A percentile compares a stretch with the other conserved stretches of the same genome.
These are phyloP conservation scores for Baccha elongata DNA, from an alignment of 2,888 invertebrate species.

Conservation along the genomic window DNA sequence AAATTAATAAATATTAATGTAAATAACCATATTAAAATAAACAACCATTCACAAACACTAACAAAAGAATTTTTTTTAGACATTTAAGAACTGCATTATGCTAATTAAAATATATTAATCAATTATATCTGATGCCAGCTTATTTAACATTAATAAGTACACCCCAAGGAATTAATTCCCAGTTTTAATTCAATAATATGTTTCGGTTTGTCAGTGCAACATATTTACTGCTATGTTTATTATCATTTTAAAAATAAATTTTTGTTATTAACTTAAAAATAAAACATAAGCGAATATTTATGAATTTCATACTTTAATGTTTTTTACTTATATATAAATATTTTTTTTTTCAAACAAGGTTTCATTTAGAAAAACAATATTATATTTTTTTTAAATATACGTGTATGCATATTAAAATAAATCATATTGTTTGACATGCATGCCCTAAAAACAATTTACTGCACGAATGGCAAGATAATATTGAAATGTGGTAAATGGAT, in stretches of 20 bases:
- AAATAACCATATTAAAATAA: background rate
- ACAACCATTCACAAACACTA: background rate
- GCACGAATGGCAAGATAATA: background rate
- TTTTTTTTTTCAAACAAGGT: too few species aligned
- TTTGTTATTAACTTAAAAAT: background rate
- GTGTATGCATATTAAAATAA: background rate
- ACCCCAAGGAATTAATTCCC: background rate
- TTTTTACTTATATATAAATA: background rate
- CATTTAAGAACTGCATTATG: background rate
- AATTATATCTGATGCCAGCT: background rate
- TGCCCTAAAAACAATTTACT: constrained; percentile 4
- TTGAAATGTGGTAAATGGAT: constrained; percentile 2
- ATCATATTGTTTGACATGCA: background rate
- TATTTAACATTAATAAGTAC: background rate
- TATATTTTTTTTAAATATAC: background rate
- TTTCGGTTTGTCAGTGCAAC: background rate
- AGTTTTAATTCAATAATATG: constrained; percentile 10
- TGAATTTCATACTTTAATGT: background rate
- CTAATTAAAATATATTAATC: constrained; percentile 15
- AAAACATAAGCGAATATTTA: constrained; percentile 3
- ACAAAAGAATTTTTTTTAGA: background rate
- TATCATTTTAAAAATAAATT: background rate
- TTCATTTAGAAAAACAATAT: background rate
- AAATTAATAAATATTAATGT: background rate
- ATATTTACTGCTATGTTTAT: constrained; percentile 1